Evolutionary conservation across 2,888 invertebrate species (phyloP).

Genomic region (Synanthedon vespiformis): DNA sequence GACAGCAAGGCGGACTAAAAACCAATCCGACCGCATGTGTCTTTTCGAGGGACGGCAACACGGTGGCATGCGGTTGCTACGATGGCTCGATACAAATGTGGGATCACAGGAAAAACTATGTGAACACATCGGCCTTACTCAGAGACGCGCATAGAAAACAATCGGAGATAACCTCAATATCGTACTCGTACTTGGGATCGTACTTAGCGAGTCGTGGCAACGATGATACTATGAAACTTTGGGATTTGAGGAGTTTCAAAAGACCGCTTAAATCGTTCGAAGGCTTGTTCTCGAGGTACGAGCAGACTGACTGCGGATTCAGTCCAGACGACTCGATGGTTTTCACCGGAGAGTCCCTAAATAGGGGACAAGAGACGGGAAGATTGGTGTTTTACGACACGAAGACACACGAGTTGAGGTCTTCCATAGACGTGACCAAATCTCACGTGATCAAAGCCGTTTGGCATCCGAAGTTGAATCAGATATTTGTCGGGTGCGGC

Average conservation of each 20-base stretch:
- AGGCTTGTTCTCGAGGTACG: slow-evolving; percentile 85
- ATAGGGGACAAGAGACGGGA: slow-evolving; percentile 74
- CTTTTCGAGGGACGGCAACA: slow-evolving; percentile 86
- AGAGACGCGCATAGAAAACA: slow-evolving; percentile 85
- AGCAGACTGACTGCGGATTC: slow-evolving; percentile 84
- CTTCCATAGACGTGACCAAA: slow-evolving; percentile 80
- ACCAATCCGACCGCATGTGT: slow-evolving; percentile 87
- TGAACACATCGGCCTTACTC: slow-evolving; percentile 84
- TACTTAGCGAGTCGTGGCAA: slow-evolving; percentile 84
- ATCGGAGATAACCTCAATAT: slow-evolving; percentile 84
- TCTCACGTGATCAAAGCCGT: slow-evolving; percentile 88
- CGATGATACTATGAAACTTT: slow-evolving; percentile 95
- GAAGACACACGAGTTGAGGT: slow-evolving; percentile 79
- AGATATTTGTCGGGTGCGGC: slow-evolving; percentile 92
- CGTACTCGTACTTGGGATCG: slow-evolving; percentile 89
- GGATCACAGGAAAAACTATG: slow-evolving; percentile 93
- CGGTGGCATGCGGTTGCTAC: slow-evolving; percentile 90
- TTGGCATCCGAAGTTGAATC: slow-evolving; percentile 99
- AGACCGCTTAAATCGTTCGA: slow-evolving; percentile 77
- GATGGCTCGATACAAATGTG: slow-evolving; percentile 98
- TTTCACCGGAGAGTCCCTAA: slow-evolving; percentile 87
- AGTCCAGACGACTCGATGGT: slow-evolving; percentile 94
- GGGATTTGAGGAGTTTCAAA: slow-evolving; percentile 91
- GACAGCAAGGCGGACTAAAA: slow-evolving; percentile 87
- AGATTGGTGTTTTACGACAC: slow-evolving; percentile 84